Evolutionary conservation across 1,140 invertebrate species (phyloP), one percentile per base, ranked within the genome.

Genomic region (Aphelinus certus): DNA sequence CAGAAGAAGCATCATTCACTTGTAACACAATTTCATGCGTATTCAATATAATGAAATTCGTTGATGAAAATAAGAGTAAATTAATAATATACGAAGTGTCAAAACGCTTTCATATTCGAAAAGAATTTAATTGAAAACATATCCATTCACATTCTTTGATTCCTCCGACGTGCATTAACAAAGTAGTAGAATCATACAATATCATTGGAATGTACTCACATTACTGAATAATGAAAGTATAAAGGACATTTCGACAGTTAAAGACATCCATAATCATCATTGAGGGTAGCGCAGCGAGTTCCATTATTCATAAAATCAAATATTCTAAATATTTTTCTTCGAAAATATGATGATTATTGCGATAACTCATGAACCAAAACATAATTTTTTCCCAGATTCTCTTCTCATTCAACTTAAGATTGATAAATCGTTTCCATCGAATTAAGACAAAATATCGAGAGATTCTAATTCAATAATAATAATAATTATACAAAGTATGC

Each of bases 91-190:
- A 51, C 46, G 66, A 73, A 66, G 56, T 73, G 64, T 73, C 65
- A 68, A 68, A 73, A 42, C 61, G 45, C 6, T 60, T 48, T 73
- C 64, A 67, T 47, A 55, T 64, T 10, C 26, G 56, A 26, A 26
- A 26, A 26, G 26, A 26, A 26, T 26, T 26, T 26, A 26, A 26
- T 26, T 26, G 26, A 60, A 58, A 73, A 51, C 48, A 75, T 75
- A 75, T 75, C 73, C 65, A 51, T 10, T 62, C 58, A 57, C 48
- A 3, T 68, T 75, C 63, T 53, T 75, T 56, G 58, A 69, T 75
- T 63, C 58, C 60, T 63, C 67, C 64, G 46, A 75, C 64, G 66
- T 75, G 57, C 66, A 75, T 69, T 75, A 67, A n/a, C 69, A 75
- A 56, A 56, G 51, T 74, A 61, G 49, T 58, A 26, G 9, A 58